phyloP scores from a whole-genome alignment of 2,888 invertebrate genomes.

The Synanthedon myopaeformis region DNA sequence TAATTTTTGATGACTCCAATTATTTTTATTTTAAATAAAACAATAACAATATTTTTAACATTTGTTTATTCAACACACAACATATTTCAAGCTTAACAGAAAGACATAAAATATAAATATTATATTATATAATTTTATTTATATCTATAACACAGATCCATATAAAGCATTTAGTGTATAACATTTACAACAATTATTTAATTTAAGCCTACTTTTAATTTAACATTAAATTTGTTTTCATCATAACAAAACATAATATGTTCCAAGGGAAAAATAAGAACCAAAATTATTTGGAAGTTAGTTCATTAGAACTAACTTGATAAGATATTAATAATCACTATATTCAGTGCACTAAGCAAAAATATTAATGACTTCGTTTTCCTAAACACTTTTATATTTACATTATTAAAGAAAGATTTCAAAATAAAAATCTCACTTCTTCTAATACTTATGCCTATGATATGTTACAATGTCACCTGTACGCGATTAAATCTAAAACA shows the following conservation, averaged over 20 bases:
- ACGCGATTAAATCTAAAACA: conserved; percentile 2
- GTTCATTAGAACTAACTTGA: no score
- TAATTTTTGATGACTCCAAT: no score
- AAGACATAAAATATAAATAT: not conserved
- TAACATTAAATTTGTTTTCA: no score
- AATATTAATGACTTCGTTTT: no score
- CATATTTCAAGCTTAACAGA: not conserved
- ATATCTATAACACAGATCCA: not conserved
- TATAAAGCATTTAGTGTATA: not conserved
- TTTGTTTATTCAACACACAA: not conserved
- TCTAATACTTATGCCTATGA: conserved; percentile 19
- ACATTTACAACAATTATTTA: not conserved
- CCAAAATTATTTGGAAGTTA: no score
- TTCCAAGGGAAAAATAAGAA: no score
- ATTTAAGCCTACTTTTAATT: not conserved
- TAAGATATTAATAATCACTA: no score
- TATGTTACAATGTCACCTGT: conserved; percentile 27
- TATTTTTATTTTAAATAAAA: not conserved
- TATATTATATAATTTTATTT: not conserved
- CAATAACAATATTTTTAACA: not conserved
- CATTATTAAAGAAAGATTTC: no score
- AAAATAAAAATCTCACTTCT: no score
- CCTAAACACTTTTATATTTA: no score
- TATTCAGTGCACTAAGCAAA: no score
- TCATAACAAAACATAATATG: no score